Evolutionary conservation across 2,888 invertebrate species (phyloP).

Genomic region (Clistopyga incitator): DNA sequence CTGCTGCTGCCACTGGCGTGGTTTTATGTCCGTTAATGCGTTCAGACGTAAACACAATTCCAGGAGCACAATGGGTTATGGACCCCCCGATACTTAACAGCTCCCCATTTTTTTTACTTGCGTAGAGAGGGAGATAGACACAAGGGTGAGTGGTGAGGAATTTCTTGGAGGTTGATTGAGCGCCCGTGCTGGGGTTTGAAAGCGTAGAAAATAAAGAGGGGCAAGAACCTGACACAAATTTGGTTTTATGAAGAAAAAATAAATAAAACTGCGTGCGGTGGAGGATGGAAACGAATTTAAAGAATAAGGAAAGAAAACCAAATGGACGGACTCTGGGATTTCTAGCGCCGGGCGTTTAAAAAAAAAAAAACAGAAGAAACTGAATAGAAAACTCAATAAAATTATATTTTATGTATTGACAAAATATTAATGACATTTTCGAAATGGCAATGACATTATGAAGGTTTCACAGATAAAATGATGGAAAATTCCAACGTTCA

Average conservation of each 20-base stretch:
- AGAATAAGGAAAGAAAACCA: constrained; percentile 29
- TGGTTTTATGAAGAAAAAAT: constrained; percentile 37
- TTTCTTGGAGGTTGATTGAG: constrained; percentile 23
- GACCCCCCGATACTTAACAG: constrained; percentile 67
- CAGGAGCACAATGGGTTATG: constrained; percentile 75
- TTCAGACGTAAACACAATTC: constrained; percentile 79
- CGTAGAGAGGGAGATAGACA: constrained; percentile 50
- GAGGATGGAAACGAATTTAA: constrained; percentile 23
- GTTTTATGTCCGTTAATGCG: constrained; percentile 72
- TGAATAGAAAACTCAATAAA: no score
- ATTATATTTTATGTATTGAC: no score
- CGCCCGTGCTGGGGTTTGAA: not conserved
- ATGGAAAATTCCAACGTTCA: no score
- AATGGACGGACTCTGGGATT: constrained; percentile 63
- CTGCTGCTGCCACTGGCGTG: constrained; percentile 56
- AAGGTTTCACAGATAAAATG: no score
- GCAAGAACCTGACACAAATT: constrained; percentile 25
- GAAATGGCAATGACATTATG: no score
- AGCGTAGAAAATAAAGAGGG: not conserved
- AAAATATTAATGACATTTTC: no score
- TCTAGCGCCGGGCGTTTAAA: constrained; percentile 58
- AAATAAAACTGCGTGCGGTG: constrained; percentile 22
- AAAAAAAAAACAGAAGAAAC: constrained; percentile 65
- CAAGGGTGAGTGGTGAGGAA: not conserved
- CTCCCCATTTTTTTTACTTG: constrained; percentile 15